Evolutionary conservation across 2,113 vertebrate genomes (phyloP).

Genomic region (Pterocles orientalis): DNA sequence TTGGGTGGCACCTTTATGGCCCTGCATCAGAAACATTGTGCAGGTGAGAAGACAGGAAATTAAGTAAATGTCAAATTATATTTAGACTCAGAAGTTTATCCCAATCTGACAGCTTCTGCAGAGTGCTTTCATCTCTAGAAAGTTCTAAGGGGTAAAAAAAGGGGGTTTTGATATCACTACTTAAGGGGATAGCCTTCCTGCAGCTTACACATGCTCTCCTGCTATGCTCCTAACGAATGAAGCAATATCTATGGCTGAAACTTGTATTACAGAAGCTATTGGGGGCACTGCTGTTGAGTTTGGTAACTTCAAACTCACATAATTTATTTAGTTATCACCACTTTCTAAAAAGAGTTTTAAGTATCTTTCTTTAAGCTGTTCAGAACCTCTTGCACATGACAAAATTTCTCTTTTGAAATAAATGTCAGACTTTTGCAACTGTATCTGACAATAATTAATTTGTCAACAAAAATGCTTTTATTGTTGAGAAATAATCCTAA

Average conservation of each 20-base stretch:
- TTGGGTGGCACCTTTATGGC: background rate
- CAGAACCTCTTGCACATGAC: background rate
- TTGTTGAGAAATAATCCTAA: background rate
- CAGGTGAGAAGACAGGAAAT: background rate
- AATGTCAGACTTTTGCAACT: background rate
- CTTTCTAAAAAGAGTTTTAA: background rate
- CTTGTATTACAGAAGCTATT: background rate
- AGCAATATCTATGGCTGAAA: background rate
- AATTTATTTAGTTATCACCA: background rate
- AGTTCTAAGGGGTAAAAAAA: background rate
- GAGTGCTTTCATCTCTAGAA: background rate
- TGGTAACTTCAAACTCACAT: background rate
- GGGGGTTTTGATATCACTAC: accelerated
- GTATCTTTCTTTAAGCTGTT: background rate
- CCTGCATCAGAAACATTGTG: background rate
- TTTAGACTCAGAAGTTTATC: background rate
- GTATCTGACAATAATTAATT: background rate
- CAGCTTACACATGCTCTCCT: background rate
- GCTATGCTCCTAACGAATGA: background rate
- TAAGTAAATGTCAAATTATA: background rate
- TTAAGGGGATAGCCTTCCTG: background rate
- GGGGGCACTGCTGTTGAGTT: background rate
- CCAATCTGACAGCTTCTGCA: background rate
- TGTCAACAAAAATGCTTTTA: background rate
- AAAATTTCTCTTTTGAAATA: background rate